A percentile compares a stretch with the other conserved stretches of the same genome.
These are phyloP conservation scores for Torymus tubicola DNA, from an alignment of 2,888 invertebrate genomes.

Conservation along the genomic window DNA sequence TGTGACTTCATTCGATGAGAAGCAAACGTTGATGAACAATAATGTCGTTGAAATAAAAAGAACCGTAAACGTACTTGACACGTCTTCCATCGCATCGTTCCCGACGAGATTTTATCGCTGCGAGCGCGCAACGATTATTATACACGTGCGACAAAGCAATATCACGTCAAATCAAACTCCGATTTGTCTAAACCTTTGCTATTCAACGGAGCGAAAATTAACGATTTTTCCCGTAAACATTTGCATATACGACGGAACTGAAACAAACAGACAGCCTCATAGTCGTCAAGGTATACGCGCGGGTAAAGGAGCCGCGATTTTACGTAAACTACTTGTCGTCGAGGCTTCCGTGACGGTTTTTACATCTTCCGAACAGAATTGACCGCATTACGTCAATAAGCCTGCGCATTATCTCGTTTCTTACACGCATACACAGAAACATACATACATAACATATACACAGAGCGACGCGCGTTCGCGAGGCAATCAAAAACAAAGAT, in stretches of 20 bases:
- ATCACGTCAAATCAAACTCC: not conserved
- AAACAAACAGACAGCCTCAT: no score
- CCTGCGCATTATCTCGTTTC: slow-evolving; percentile 31
- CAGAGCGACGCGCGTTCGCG: not conserved
- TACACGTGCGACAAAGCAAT: slow-evolving; percentile 13
- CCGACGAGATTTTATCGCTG: slow-evolving; percentile 16
- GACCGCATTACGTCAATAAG: slow-evolving; percentile 46
- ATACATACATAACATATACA: not conserved
- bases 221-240: no score
- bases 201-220: no score
- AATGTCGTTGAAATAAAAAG: slow-evolving; percentile 33
- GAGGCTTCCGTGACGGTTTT: slow-evolving; percentile 21
- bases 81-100: slow-evolving; percentile 22
- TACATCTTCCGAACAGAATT: slow-evolving; percentile 31
- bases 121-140: not conserved
- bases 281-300: no score
- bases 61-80: slow-evolving; percentile 18
- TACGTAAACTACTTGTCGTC: slow-evolving; percentile 18
- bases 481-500: slow-evolving; percentile 38
- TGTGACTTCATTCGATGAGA: no score
- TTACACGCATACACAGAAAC: not conserved
- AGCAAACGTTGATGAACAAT: no score
- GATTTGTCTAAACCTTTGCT: no score
- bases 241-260: no score
- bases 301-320: not conserved